phyloP scores from a whole-genome alignment of 2,888 invertebrate species.

The Ganaspis brasiliensis region DNA sequence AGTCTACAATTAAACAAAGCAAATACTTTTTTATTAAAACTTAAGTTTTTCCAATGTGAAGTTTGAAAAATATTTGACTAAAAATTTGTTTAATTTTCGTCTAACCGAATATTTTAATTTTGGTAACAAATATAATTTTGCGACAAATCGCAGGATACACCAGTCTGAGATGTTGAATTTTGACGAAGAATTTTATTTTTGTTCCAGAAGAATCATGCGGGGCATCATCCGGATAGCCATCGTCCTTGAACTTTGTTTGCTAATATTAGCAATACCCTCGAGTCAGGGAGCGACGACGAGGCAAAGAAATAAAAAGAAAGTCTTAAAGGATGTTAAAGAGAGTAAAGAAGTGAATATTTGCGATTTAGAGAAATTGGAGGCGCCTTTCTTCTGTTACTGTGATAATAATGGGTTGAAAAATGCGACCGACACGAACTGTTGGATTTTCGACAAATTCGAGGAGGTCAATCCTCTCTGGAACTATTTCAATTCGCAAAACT shows the following conservation, averaged over 20 bases:
- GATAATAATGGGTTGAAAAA: constrained; percentile 80
- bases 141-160: no score
- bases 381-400: constrained; percentile 87
- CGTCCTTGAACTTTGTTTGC: constrained; percentile 51
- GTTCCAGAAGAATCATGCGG: constrained; percentile 58
- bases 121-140: no score
- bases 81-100: no score
- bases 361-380: constrained; percentile 82
- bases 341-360: constrained; percentile 82
- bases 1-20: no score
- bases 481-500: constrained; percentile 87
- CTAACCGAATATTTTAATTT: no score
- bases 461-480: constrained; percentile 89
- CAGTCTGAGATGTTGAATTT: constrained; percentile 10
- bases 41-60: no score
- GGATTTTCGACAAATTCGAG: constrained; percentile 87
- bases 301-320: constrained; percentile 69
- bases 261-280: constrained; percentile 52
- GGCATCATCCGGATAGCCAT: constrained; percentile 54
- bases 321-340: constrained; percentile 64
- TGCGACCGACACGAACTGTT: constrained; percentile 89
- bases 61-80: no score
- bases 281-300: constrained; percentile 60
- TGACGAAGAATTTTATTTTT: constrained; percentile 38
- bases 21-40: no score